phyloP scores from a whole-genome alignment of 2,113 vertebrate species.

The Lanius collurio region DNA sequence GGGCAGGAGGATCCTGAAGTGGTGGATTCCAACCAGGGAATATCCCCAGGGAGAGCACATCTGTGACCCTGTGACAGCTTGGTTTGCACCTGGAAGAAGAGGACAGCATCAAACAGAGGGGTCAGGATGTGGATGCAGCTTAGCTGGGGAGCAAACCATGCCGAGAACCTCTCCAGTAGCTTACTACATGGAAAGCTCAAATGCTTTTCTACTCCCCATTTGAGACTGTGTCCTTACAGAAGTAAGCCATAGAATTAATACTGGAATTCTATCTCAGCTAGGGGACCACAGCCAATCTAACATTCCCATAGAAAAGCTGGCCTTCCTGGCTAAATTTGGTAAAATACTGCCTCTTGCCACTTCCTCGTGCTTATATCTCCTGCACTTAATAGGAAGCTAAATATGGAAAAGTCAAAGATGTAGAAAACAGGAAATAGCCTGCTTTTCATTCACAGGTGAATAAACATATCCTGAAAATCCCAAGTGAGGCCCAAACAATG shows the following conservation, averaged over 20 bases:
- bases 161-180: background rate
- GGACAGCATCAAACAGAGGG: background rate
- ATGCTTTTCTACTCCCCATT: background rate
- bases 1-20: background rate
- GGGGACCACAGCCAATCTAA: background rate
- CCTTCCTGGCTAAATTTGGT: background rate
- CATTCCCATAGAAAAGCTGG: background rate
- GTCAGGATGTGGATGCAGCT: background rate
- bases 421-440: background rate
- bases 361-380: background rate
- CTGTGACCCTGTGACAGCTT: background rate
- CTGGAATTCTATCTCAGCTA: background rate
- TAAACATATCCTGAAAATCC: background rate
- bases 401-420: background rate
- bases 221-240: background rate
- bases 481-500: background rate
- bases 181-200: background rate
- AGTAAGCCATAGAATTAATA: background rate
- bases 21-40: background rate
- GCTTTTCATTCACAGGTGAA: background rate
- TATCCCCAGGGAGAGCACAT: background rate
- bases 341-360: background rate
- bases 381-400: background rate
- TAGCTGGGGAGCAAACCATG: background rate
- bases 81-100: background rate